Percentiles rank a stretch among this genome's conserved stretches.
Evolutionary conservation across 2,888 invertebrate species (phyloP).

Genomic region (Thalpophila matura): DNA sequence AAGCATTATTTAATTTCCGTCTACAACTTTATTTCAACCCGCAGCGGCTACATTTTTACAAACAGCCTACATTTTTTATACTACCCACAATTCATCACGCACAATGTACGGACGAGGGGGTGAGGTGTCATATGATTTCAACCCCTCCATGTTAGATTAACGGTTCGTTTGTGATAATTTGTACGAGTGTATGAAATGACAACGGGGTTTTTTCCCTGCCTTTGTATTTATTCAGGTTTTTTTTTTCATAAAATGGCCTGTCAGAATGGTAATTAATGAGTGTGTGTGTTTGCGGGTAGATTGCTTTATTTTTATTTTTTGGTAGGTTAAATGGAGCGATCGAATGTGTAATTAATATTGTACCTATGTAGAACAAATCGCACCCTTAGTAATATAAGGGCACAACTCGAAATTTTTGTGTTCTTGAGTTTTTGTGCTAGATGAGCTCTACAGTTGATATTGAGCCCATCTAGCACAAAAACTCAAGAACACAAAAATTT

Average conservation of each 20-base stretch:
- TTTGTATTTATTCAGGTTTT: conserved; percentile 50
- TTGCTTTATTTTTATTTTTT: conserved; percentile 34
- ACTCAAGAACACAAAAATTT: too few species aligned
- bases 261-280: conserved; percentile 61
- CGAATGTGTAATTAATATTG: conserved; percentile 37
- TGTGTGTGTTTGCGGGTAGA: conserved; percentile 41
- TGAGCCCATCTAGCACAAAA: too few species aligned
- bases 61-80: conserved; percentile 13
- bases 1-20: conserved; percentile 23
- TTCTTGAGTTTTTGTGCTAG: too few species aligned
- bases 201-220: conserved; percentile 46
- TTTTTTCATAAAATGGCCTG: conserved; percentile 55
- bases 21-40: conserved; percentile 28
- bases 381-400: too few species aligned
- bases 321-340: conserved; percentile 41
- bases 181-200: conserved; percentile 58
- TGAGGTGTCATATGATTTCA: conserved; percentile 50
- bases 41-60: conserved; percentile 10
- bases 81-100: conserved; percentile 47
- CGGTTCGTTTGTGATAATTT: conserved; percentile 61
- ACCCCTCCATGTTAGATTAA: conserved; percentile 58
- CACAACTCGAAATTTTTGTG: too few species aligned
- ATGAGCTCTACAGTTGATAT: too few species aligned
- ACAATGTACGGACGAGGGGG: conserved; percentile 23
- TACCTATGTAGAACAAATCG: conserved; percentile 32